phyloP scores from a whole-genome alignment of 2,113 vertebrate species.

The Agapornis roseicollis region DNA sequence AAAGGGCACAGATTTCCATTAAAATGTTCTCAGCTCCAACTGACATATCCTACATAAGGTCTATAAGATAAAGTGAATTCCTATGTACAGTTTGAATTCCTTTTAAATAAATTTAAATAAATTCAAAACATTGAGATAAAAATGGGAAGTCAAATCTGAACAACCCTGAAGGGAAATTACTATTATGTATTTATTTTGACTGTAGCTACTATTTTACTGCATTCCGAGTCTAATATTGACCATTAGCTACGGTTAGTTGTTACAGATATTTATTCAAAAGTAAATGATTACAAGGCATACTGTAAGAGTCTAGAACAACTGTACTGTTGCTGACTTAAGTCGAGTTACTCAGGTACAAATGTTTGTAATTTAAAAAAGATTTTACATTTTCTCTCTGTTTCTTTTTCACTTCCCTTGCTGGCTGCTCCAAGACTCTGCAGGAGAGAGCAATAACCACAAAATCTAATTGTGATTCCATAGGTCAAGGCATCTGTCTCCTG shows the following conservation, averaged over 20 bases:
- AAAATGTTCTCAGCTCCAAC: not conserved
- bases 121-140: not conserved
- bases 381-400: not conserved
- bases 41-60: not conserved
- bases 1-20: not conserved
- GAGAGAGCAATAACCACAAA: not conserved
- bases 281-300: not conserved
- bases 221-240: not conserved
- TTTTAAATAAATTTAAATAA: not conserved
- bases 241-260: not conserved
- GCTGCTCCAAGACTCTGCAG: not conserved
- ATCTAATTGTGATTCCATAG: not conserved
- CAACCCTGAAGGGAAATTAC: not conserved
- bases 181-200: not conserved
- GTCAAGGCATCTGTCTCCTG: not conserved
- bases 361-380: not conserved
- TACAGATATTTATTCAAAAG: not conserved
- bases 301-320: not conserved
- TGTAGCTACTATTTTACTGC: not conserved
- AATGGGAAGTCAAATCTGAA: not conserved
- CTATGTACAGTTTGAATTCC: not conserved
- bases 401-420: not conserved
- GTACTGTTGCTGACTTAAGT: not conserved
- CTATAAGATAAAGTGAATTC: not conserved
- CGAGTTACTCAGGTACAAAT: not conserved